phyloP scores from a whole-genome alignment of 2,113 vertebrate genomes.

The Mandrillus leucophaeus region DNA sequence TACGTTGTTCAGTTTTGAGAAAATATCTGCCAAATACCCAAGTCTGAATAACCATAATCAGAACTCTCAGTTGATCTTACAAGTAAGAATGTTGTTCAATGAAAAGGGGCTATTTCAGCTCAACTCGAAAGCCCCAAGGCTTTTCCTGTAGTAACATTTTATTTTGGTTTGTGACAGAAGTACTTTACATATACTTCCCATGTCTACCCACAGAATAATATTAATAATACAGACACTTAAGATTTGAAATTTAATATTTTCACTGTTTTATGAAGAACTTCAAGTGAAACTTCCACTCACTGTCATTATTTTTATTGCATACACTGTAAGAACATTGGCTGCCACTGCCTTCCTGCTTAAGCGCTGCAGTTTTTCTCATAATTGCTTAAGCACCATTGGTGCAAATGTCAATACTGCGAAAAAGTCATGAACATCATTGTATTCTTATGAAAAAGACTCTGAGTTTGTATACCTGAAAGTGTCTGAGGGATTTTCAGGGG shows the following conservation, averaged over 20 bases:
- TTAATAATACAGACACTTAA: background rate
- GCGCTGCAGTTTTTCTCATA: background rate
- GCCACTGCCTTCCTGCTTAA: background rate
- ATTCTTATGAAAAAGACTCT: background rate
- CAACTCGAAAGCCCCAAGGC: accelerated
- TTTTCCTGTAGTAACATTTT: background rate
- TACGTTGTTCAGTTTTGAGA: slow-evolving; percentile 10
- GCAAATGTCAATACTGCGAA: background rate
- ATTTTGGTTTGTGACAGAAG: background rate
- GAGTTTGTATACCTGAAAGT: background rate
- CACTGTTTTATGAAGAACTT: background rate
- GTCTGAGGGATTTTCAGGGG: background rate
- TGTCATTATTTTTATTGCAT: background rate
- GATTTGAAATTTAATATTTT: background rate
- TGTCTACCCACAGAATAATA: background rate
- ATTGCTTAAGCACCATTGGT: background rate
- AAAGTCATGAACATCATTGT: background rate
- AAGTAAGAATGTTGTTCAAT: background rate
- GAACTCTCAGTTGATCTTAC: background rate
- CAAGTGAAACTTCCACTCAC: background rate
- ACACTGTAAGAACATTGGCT: too few relatives aligned
- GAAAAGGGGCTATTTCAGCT: background rate
- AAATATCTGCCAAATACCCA: background rate
- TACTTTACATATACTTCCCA: background rate
- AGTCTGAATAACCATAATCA: background rate